Conservation (phyloP, 2,888 invertebrate genomes). For the Synanthedon myopaeformis region DNA sequence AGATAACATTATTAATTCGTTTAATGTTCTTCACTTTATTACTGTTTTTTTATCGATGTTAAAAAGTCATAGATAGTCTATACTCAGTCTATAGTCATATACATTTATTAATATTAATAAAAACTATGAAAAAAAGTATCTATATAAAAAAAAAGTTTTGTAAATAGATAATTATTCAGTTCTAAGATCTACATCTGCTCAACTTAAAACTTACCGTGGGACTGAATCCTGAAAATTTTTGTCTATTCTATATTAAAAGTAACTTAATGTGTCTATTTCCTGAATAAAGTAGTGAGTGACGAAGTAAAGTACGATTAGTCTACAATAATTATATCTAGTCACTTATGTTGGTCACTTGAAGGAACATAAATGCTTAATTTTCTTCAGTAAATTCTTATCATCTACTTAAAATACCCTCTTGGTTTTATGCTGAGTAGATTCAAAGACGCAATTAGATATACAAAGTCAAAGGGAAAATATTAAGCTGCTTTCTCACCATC, state of each 20-base stretch:
- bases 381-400: not conserved
- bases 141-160: slow-evolving; percentile 50
- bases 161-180: slow-evolving; percentile 65
- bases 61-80: slow-evolving; percentile 32
- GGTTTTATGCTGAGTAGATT: slow-evolving; percentile 28
- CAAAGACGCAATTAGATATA: slow-evolving; percentile 5
- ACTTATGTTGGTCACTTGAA: slow-evolving; percentile 10
- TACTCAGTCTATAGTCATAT: slow-evolving; percentile 48
- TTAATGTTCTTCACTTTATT: slow-evolving; percentile 20
- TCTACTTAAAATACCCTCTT: slow-evolving; percentile 3
- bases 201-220: slow-evolving; percentile 60
- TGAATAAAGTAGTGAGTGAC: slow-evolving; percentile 15
- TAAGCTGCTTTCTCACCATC: no score
- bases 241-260: not conserved
- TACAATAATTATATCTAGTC: slow-evolving; percentile 10
- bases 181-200: slow-evolving; percentile 66
- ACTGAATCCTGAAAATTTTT: slow-evolving; percentile 30
- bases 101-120: slow-evolving; percentile 41
- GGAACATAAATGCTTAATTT: not conserved
- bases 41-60: slow-evolving; percentile 36
- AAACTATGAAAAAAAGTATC: slow-evolving; percentile 44
- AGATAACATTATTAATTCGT: not conserved
- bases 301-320: slow-evolving; percentile 6
- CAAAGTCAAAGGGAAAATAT: slow-evolving; percentile 4
- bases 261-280: slow-evolving; percentile 8